Base-by-base conservation (phyloP, 2,888 invertebrate genomes). In the Orthonychiurus folsomi region DNA sequence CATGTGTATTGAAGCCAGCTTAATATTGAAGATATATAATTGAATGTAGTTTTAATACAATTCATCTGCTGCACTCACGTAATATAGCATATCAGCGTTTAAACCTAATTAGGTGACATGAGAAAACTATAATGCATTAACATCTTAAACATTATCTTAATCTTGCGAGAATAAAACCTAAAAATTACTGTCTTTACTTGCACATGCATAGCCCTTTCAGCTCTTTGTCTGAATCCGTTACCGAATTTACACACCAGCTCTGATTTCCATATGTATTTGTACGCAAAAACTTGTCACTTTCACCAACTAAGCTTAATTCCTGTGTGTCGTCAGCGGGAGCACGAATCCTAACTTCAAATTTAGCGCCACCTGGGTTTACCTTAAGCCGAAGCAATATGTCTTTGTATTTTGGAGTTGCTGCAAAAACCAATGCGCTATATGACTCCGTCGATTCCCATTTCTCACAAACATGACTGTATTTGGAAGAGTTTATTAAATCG, bases 171-270 rank as follows among this genome's bases (percentile, higher is more conserved):
- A n/a, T n/a, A n/a, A n/a, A n/a, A n/a, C n/a, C n/a, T n/a, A n/a
- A n/a, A n/a, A n/a, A n/a, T n/a, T 37, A 9, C 20, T 52, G 52
- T 12, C 52, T 9, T 52, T 48, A 20, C 26, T 57, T 61, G 18
- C 61, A 61, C 1, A 54, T 23, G 24, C 63, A 63, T 24, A 57
- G 28, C 21, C 57, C 54, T 28, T 61, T 63, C 61, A 63, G 52
- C 37, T 20, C 15, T 24, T 61, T 63, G n/a, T 63, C 63, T 3
- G 12, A 20, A 27, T 57, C 60, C 50, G 61, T 61, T 3, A 9
- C 5, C 2, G 12, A 20, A 1, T 18, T 23, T n/a, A 63, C 26
- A 26, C 63, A 63, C 27, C 37, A 50, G 28, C 63, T 63, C 28
- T 63, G 63, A 15, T 61, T 26, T 3, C 63, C 54, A 37, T 61